phyloP scores from a whole-genome alignment of 2,888 invertebrate genomes.

The Hypercompe scribonia region DNA sequence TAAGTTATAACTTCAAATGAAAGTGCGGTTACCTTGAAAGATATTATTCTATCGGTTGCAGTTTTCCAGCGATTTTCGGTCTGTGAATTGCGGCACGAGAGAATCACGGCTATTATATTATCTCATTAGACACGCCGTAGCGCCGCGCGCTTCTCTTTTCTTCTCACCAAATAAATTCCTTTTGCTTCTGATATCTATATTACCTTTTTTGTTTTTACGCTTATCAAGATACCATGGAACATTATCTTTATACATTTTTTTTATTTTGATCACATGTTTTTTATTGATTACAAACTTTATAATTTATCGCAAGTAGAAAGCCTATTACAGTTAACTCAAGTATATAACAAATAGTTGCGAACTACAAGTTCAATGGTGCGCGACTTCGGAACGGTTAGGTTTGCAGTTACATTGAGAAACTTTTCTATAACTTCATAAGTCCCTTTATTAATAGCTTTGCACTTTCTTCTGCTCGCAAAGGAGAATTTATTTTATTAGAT shows the following conservation, averaged over 20 bases:
- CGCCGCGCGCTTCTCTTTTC: constrained; percentile 70
- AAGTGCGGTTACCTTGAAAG: constrained; percentile 57
- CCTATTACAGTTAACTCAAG: constrained; percentile 68
- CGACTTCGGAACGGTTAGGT: constrained; percentile 75
- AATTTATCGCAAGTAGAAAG: constrained; percentile 40
- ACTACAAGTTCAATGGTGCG: constrained; percentile 81
- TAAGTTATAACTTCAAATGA: constrained; percentile 37
- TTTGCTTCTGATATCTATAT: constrained; percentile 73
- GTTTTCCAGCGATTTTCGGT: constrained; percentile 82
- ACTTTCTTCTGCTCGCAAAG: constrained; percentile 63
- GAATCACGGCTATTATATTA: constrained; percentile 86
- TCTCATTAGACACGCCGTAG: constrained; percentile 84
- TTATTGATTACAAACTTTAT: background rate
- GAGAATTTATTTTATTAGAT: constrained; percentile 43
- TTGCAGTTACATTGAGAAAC: constrained; percentile 73
- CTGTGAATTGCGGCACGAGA: constrained; percentile 72
- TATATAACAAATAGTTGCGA: constrained; percentile 82
- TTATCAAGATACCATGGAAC: constrained; percentile 38
- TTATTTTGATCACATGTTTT: constrained; percentile 26
- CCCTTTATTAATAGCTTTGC: constrained; percentile 81
- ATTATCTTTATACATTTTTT: constrained; percentile 24
- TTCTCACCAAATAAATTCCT: constrained; percentile 82
- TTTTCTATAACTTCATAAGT: constrained; percentile 81
- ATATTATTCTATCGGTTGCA: constrained; percentile 69
- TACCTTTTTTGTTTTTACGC: constrained; percentile 64